phyloP scores from a whole-genome alignment of 2,888 invertebrate genomes.

The Morpho achilles region DNA sequence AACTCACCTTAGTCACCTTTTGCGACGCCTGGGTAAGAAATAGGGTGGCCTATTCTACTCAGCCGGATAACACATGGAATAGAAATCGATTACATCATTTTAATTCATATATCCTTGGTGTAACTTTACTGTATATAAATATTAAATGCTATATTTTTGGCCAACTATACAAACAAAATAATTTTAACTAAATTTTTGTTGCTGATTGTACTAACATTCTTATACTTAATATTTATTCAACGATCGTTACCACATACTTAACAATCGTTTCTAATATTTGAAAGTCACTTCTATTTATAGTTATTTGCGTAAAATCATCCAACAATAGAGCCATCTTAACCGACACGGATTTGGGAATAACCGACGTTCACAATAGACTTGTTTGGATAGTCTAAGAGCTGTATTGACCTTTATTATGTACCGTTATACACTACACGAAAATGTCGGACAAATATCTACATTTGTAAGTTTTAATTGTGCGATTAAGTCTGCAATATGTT shows the following conservation, averaged over 20 bases:
- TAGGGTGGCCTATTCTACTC: too few relatives aligned
- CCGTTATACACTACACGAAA: slow-evolving; percentile 10
- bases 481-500: not conserved
- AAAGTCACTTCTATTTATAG: slow-evolving; percentile 19
- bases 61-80: too few relatives aligned
- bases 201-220: too few relatives aligned
- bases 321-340: slow-evolving; percentile 26
- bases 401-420: slow-evolving; percentile 24
- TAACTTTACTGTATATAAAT: too few relatives aligned
- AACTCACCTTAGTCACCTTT: too few relatives aligned
- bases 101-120: too few relatives aligned
- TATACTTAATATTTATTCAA: slow-evolving; percentile 5
- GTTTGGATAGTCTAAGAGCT: slow-evolving; percentile 25
- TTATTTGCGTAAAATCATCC: slow-evolving; percentile 22
- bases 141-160: too few relatives aligned
- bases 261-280: slow-evolving; percentile 21
- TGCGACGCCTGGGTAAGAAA: too few relatives aligned
- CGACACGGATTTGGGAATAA: slow-evolving; percentile 29
- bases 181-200: too few relatives aligned
- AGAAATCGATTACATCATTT: too few relatives aligned
- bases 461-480: slow-evolving; percentile 1
- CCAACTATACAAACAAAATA: too few relatives aligned
- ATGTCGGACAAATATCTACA: slow-evolving; percentile 6
- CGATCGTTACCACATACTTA: slow-evolving; percentile 13
- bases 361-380: slow-evolving; percentile 19